Evolutionary conservation across 2,113 vertebrate genomes (phyloP).

Genomic region (Alaudala cheleensis): DNA sequence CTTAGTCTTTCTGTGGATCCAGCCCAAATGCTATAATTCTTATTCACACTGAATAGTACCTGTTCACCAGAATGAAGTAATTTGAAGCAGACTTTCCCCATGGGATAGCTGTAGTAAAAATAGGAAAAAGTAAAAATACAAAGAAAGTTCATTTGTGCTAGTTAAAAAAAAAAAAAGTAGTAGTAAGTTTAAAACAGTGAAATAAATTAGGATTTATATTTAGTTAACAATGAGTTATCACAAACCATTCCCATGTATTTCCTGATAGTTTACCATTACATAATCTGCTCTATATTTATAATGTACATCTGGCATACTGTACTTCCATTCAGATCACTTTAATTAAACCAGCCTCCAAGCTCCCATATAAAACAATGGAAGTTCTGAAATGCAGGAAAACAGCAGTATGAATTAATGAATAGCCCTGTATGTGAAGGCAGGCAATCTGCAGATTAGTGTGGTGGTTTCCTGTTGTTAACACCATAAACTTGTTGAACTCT

Average conservation of each 20-base stretch:
- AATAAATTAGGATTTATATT: constrained; percentile 78
- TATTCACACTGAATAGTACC: constrained; percentile 9
- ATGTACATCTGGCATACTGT: constrained; percentile 75
- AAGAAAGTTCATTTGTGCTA: constrained; percentile 68
- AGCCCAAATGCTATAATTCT: neutral
- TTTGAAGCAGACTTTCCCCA: constrained; percentile 65
- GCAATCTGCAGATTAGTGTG: constrained; percentile 7
- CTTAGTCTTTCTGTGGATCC: neutral
- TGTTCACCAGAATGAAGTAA: constrained; percentile 58
- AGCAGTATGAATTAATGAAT: constrained; percentile 22
- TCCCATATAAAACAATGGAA: constrained; percentile 69
- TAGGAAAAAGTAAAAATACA: constrained; percentile 64
- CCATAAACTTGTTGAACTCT: neutral
- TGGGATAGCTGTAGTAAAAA: constrained; percentile 58
- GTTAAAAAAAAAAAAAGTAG: neutral
- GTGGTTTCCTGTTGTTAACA: constrained; percentile 49
- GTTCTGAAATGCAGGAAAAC: constrained; percentile 49
- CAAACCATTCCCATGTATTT: constrained; percentile 71
- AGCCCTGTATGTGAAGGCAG: constrained; percentile 33
- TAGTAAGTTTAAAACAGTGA: constrained; percentile 65
- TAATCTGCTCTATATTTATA: constrained; percentile 76
- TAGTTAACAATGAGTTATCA: constrained; percentile 76
- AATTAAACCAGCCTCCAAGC: constrained; percentile 79
- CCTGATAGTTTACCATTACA: constrained; percentile 76
- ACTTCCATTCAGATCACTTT: constrained; percentile 75